Base-by-base conservation (phyloP, 2,797 vertebrate genomes). In the Premnoplex brunnescens region DNA sequence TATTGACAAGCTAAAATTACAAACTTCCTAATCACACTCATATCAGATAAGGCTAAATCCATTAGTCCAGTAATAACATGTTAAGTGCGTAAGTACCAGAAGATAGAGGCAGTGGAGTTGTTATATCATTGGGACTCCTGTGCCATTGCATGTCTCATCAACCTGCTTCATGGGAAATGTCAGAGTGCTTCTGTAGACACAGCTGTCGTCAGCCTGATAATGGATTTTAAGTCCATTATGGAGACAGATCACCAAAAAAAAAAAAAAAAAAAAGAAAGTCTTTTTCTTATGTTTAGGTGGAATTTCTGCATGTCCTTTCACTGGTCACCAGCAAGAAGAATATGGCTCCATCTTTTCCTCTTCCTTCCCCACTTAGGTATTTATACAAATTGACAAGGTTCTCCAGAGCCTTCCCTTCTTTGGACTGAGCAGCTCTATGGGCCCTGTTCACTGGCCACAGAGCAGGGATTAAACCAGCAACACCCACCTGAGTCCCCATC, bases 21-120 rank as follows among this genome's bases (percentile, higher is more conserved):
- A 93, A 83, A 78, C 77, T 71, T 74, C 54, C 73, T 88, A 91
- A 94, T 95, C 82, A 11, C 49, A 22, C n/a, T 93, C 36, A 13
- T 76, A 93, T 96, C 76, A 83, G 93, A 95, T 87, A 92, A 95
- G 54, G 36, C 32, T 85, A 96, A 95, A 91, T 85, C 85, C 54
- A 68, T 84, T 96, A 79, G 78, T 89, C 95, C 59, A 77, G 58
- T 78, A 93, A 88, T 89, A 82, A 86, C 92, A 93, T 90, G 91
- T 55, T 84, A 62, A 82, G 43, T 93, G 30, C 5, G 8, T 88
- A 94, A 89, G 81, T 93, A 76, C 69, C 78, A 95, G 60, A 67
- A 68, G 69, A 96, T 67, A 88, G 1, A 84, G 71, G 72, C 51
- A 74, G 22, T 75, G 75, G 48, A 91, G 75, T 74, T 95, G 46